Evolutionary conservation across 2,113 vertebrate species (phyloP).

Genomic region (Alosa alosa): DNA sequence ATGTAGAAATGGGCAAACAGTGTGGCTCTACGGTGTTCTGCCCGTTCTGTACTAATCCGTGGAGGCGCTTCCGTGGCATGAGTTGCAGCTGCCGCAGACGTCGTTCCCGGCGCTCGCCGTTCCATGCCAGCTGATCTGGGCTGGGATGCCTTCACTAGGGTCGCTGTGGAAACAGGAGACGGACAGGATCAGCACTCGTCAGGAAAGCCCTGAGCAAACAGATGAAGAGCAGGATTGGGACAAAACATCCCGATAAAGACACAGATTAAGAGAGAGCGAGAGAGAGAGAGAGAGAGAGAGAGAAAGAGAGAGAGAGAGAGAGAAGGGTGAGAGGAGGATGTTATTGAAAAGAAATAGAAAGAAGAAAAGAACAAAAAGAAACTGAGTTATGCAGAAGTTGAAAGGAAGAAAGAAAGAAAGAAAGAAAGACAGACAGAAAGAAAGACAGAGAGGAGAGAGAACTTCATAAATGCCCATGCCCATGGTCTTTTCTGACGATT

Average conservation of each 20-base stretch:
- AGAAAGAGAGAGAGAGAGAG: conserved; percentile 6
- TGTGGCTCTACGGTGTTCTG: background rate
- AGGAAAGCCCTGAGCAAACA: background rate
- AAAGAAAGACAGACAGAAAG: background rate
- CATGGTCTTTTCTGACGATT: background rate
- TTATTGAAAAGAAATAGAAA: conserved; percentile 32
- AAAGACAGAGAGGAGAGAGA: background rate
- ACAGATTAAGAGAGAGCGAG: conserved; percentile 28
- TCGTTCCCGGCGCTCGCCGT: background rate
- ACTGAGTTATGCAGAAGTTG: conserved; percentile 11
- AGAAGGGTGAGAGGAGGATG: background rate
- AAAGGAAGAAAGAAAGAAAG: conserved; percentile 26
- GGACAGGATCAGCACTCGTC: background rate
- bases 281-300: conserved; percentile 30
- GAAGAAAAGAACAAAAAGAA: conserved; percentile 52
- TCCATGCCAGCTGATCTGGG: background rate
- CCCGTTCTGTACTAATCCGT: background rate
- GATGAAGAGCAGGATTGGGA: background rate
- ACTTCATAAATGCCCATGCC: conserved; percentile 23
- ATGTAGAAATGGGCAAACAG: background rate
- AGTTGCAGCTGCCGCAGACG: background rate
- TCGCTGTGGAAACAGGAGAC: background rate
- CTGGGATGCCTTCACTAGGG: background rate
- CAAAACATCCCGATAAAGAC: background rate
- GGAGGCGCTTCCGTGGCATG: background rate